Percentiles rank a stretch among this genome's conserved stretches.
phyloP scores from a whole-genome alignment of 2,888 invertebrate species.

The Lordiphosa fenestrarum region DNA sequence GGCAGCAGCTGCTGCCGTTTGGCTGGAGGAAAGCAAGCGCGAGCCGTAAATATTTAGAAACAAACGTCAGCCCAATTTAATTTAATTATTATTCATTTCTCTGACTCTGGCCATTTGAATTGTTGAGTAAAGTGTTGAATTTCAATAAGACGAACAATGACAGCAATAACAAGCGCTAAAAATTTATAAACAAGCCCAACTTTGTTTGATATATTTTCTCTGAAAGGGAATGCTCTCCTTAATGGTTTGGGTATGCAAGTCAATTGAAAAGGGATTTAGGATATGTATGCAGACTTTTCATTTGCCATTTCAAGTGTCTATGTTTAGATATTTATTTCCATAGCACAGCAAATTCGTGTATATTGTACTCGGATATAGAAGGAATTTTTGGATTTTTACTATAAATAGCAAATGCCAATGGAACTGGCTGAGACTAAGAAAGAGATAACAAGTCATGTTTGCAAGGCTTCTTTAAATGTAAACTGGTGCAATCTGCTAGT shows the following conservation, averaged over 20 bases:
- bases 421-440: too few species aligned
- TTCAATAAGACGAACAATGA: slow-evolving; percentile 26
- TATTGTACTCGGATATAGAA: slow-evolving; percentile 10
- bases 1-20: slow-evolving; percentile 51
- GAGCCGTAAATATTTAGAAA: slow-evolving; percentile 37
- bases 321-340: slow-evolving; percentile 42
- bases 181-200: slow-evolving; percentile 42
- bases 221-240: slow-evolving; percentile 9
- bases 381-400: slow-evolving; percentile 10
- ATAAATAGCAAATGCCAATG: too few species aligned
- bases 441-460: too few species aligned
- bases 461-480: too few species aligned
- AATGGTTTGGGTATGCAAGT: neutral
- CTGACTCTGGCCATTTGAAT: slow-evolving; percentile 24
- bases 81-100: slow-evolving; percentile 45
- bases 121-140: slow-evolving; percentile 38
- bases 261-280: neutral
- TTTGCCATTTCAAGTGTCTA: slow-evolving; percentile 43
- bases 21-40: slow-evolving; percentile 39
- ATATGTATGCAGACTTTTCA: neutral
- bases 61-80: slow-evolving; percentile 41
- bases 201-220: slow-evolving; percentile 2
- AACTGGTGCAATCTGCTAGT: too few species aligned
- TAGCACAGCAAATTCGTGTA: slow-evolving; percentile 18
- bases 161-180: slow-evolving; percentile 19